phyloP scores from a whole-genome alignment of 2,797 vertebrate species.

The Halcyon chelicuti region DNA sequence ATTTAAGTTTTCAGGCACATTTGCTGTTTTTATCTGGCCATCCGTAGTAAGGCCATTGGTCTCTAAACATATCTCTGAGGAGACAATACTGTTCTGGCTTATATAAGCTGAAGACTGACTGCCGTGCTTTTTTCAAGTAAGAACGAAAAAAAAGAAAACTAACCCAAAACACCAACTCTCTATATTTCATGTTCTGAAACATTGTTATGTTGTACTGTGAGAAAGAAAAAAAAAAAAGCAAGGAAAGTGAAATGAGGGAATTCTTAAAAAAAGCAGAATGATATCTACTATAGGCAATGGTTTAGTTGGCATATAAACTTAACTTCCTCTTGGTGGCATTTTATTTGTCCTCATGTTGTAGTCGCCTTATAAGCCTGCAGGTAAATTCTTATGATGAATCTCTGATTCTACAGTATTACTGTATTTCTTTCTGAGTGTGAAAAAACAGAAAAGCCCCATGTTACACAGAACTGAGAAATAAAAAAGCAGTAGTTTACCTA shows the following conservation, averaged over 20 bases:
- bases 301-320: not conserved
- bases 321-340: not conserved
- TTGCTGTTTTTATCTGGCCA: not conserved
- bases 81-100: not conserved
- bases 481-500: not conserved
- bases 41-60: not conserved
- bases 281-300: not conserved
- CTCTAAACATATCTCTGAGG: not conserved
- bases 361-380: not conserved
- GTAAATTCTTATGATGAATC: not conserved
- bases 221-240: not conserved
- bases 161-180: not conserved
- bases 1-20: not conserved
- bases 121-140: not conserved
- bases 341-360: not conserved
- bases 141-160: not conserved
- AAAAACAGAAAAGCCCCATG: not conserved
- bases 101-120: not conserved
- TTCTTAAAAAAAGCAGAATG: not conserved
- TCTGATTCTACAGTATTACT: not conserved
- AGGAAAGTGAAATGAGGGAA: not conserved
- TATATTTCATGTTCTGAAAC: not conserved
- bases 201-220: not conserved
- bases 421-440: not conserved
- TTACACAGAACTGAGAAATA: not conserved